Conservation (phyloP, 2,888 invertebrate species). For the Cryptus viduatorius region DNA sequence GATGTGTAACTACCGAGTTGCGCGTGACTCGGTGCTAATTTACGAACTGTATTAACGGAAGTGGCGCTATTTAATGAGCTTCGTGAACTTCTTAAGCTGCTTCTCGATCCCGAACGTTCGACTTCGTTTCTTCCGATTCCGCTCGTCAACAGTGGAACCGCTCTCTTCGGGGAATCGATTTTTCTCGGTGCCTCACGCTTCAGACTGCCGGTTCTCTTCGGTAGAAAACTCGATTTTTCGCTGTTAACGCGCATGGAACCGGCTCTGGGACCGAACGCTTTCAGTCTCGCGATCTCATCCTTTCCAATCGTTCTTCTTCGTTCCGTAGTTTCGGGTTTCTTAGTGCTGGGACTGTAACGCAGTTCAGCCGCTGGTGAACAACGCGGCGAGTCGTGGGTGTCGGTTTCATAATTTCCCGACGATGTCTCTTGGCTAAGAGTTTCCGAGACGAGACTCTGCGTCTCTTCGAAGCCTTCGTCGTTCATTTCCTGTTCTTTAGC, state of each 20-base stretch:
- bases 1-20: conserved; percentile 86
- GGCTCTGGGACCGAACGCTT: conserved; percentile 63
- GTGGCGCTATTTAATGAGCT: conserved; percentile 94
- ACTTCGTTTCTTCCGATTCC: conserved; percentile 86
- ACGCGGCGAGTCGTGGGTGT: conserved; percentile 86
- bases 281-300: conserved; percentile 68
- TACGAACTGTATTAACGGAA: conserved; percentile 91
- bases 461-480: conserved; percentile 96
- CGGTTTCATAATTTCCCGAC: conserved; percentile 89
- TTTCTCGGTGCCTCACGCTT: conserved; percentile 73
- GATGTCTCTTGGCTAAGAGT: conserved; percentile 94
- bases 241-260: conserved; percentile 64
- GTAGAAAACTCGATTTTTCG: conserved; percentile 80
- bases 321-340: conserved; percentile 51
- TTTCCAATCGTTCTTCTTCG: conserved; percentile 67
- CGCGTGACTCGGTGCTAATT: conserved; percentile 87
- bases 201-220: conserved; percentile 78
- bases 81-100: conserved; percentile 92
- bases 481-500: conserved; percentile 90
- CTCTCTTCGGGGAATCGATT: conserved; percentile 69
- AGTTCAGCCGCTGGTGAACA: conserved; percentile 83
- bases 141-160: conserved; percentile 45
- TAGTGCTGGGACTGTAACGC: conserved; percentile 62
- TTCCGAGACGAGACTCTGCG: conserved; percentile 94
- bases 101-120: conserved; percentile 92